phyloP scores from a whole-genome alignment of 2,888 invertebrate species.

The Scelioninae gen. 2 region DNA sequence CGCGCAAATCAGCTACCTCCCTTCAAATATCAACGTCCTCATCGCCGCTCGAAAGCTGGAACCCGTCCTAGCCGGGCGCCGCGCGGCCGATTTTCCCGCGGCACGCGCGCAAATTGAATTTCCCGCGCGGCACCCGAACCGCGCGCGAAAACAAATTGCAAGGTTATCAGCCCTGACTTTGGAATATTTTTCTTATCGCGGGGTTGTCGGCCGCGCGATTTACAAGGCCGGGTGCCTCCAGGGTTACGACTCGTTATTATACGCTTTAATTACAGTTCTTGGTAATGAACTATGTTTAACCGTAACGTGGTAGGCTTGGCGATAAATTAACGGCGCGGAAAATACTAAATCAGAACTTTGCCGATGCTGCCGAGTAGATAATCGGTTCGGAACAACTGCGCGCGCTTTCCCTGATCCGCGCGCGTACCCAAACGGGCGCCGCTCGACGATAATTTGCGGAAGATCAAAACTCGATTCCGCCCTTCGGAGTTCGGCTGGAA shows the following conservation, averaged over 20 bases:
- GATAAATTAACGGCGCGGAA: constrained; percentile 74
- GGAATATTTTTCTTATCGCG: constrained; percentile 41
- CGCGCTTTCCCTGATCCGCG: constrained; percentile 60
- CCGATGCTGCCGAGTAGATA: constrained; percentile 74
- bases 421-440: constrained; percentile 40
- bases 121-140: constrained; percentile 7
- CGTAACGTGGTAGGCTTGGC: constrained; percentile 74
- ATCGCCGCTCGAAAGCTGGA: constrained; percentile 10
- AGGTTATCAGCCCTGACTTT: constrained; percentile 44
- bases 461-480: constrained; percentile 10
- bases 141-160: constrained; percentile 43
- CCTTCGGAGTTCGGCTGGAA: not conserved
- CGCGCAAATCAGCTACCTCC: not conserved
- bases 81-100: not conserved
- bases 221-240: constrained; percentile 72
- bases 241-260: constrained; percentile 74
- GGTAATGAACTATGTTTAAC: constrained; percentile 75
- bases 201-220: constrained; percentile 71
- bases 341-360: constrained; percentile 75
- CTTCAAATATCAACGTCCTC: constrained; percentile 14
- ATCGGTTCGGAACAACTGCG: constrained; percentile 72
- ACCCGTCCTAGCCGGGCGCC: constrained; percentile 24
- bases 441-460: constrained; percentile 19
- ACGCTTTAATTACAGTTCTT: constrained; percentile 74
- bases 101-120: constrained; percentile 44